Conservation (phyloP, 2,888 invertebrate genomes). For the Metellina segmentata region DNA sequence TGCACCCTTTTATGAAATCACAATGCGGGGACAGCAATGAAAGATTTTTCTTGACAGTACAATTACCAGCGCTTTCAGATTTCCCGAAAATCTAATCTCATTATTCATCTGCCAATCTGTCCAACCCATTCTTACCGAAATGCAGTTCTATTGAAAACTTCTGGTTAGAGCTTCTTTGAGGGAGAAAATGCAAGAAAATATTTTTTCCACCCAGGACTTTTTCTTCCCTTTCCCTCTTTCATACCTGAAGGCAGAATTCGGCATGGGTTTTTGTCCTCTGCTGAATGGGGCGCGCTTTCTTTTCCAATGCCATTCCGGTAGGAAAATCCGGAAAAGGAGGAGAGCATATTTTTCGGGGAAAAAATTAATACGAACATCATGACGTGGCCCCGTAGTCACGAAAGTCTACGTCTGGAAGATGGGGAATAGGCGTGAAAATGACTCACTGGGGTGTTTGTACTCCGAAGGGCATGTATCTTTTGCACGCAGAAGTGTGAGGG, state of each 20-base stretch:
- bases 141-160: conserved; percentile 48
- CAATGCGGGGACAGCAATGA: not conserved
- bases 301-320: conserved; percentile 39
- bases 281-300: conserved; percentile 47
- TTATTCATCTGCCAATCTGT: conserved; percentile 58
- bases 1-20: not conserved
- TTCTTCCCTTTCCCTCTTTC: conserved; percentile 11
- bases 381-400: conserved; percentile 51
- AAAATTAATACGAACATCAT: conserved; percentile 34
- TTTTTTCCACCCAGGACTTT: conserved; percentile 14
- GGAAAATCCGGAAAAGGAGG: conserved; percentile 56
- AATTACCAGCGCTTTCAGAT: conserved; percentile 22
- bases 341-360: conserved; percentile 28
- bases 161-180: conserved; percentile 43
- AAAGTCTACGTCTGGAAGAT: conserved; percentile 39
- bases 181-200: conserved; percentile 46
- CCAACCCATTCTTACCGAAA: conserved; percentile 42
- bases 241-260: conserved; percentile 58
- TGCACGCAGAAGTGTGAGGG: conserved; percentile 25
- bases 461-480: conserved; percentile 5
- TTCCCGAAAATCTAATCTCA: conserved; percentile 38
- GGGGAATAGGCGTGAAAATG: conserved; percentile 55
- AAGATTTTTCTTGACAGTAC: conserved; percentile 48
- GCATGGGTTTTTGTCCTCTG: conserved; percentile 45
- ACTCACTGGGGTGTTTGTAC: conserved; percentile 49